Evolutionary conservation across 2,888 invertebrate genomes (phyloP), one percentile per base, ranked within the genome.

Genomic region (Scelioninae gen. 1): DNA sequence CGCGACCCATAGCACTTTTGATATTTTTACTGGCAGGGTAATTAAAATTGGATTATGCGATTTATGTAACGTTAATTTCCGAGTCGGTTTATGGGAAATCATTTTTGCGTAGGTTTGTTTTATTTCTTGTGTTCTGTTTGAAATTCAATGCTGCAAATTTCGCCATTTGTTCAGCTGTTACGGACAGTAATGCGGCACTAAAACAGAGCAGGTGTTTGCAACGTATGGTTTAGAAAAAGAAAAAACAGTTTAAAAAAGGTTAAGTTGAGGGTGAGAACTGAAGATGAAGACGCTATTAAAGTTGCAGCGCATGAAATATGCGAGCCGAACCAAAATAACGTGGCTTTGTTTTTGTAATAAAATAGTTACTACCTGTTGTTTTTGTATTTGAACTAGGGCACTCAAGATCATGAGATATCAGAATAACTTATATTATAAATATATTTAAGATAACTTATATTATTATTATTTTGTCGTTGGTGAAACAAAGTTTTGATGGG

Each of bases 331-430:
- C 16, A 34, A 55, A 45, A 45, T 45, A 13, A n/a, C 15, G 45
- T 45, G 34, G 5, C 34, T 47, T 16, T 47, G 23, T 40, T 66
- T 45, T 38, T 23, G 29, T 16, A 53, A 40, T 47, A 31, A 38
- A 83, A 76, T 83, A 62, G 69, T 74, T 71, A 71, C 86, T 86
- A 92, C 92, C 92, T 91, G 90, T 90, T 92, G 88, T 91, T 91
- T 89, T 92, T 92, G 86, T 91, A 90, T 86, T 92, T 92, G n/a
- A n/a, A n/a, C n/a, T n/a, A n/a, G n/a, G n/a, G n/a, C n/a, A n/a
- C n/a, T n/a, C n/a, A n/a, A n/a, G n/a, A n/a, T n/a, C n/a, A n/a
- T n/a, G n/a, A n/a, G n/a, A n/a, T n/a, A n/a, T n/a, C n/a, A n/a
- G n/a, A n/a, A n/a, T n/a, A n/a, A n/a, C n/a, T n/a, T n/a, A n/a